Percentiles rank a stretch among this genome's conserved stretches.
These are phyloP conservation scores for Pseudococcus jackbeardsleyi DNA, from an alignment of 2,888 invertebrate genomes.

Conservation along the genomic window DNA sequence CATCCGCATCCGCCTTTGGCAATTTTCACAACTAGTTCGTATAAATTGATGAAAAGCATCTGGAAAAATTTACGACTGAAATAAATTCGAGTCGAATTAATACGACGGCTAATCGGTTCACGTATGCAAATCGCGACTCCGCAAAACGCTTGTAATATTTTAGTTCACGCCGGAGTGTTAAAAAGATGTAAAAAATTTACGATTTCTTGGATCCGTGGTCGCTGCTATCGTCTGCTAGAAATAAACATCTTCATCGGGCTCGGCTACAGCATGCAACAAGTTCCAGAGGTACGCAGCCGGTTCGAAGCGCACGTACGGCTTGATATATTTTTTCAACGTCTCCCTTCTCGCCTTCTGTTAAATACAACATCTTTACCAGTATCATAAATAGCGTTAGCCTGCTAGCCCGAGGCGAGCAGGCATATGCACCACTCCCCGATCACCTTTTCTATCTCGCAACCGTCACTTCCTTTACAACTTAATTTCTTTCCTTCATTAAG, in stretches of 20 bases:
- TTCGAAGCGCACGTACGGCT: conserved; percentile 26
- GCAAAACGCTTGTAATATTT: conserved; percentile 27
- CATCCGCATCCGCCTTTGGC: background rate
- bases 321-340: conserved; percentile 16
- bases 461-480: conserved; percentile 64
- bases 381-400: conserved; percentile 60
- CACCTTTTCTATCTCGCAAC: conserved; percentile 17
- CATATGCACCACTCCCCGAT: conserved; percentile 29
- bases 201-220: background rate
- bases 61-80: conserved; percentile 12
- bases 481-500: conserved; percentile 63
- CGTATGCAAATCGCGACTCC: background rate
- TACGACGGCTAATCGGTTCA: background rate
- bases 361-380: conserved; percentile 37
- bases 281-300: conserved; percentile 18
- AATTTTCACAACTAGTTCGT: background rate
- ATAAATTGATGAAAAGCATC: background rate
- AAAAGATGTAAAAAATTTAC: conserved; percentile 37
- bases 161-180: background rate
- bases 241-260: conserved; percentile 18
- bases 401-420: conserved; percentile 52
- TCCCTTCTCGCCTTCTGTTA: conserved; percentile 34
- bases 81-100: conserved; percentile 32
- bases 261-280: conserved; percentile 2
- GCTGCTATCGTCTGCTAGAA: background rate